Evolutionary conservation across 1,140 invertebrate species (phyloP).

Genomic region (Hydropsyche tenuis): DNA sequence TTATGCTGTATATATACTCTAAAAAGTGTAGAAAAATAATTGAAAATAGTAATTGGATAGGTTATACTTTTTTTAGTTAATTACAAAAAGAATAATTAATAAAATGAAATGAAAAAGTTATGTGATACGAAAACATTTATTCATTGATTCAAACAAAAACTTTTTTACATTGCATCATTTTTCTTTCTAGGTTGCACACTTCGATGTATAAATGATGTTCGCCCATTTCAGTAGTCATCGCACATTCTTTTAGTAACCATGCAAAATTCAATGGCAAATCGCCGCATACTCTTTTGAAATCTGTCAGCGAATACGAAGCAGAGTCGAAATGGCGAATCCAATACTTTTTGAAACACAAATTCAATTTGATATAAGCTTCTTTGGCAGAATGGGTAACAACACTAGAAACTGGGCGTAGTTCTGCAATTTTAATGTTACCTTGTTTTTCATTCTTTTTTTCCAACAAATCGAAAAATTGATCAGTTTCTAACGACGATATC

Average conservation of each 20-base stretch:
- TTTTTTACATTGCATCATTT: background rate
- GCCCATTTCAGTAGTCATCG: conserved; percentile 57
- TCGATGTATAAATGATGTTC: conserved; percentile 61
- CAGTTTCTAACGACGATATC: background rate
- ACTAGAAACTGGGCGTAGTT: background rate
- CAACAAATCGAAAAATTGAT: background rate
- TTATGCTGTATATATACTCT: no score
- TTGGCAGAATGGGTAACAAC: no score
- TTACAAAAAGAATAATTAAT: no score
- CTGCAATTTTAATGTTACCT: background rate
- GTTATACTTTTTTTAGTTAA: no score
- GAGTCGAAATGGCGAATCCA: conserved; percentile 52
- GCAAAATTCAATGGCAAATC: conserved; percentile 60
- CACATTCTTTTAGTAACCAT: conserved; percentile 64
- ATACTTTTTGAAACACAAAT: conserved; percentile 53
- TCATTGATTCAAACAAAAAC: no score
- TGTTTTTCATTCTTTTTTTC: background rate
- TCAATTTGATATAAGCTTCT: conserved; percentile 35
- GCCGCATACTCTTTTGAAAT: conserved; percentile 52
- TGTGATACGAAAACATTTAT: no score
- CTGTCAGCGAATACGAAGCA: no score
- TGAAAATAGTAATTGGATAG: no score
- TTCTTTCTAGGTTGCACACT: conserved; percentile 53
- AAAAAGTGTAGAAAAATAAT: no score
- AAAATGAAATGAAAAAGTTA: no score